Evolutionary conservation across 2,797 vertebrate genomes (phyloP).

Genomic region (Malacoraja senta): DNA sequence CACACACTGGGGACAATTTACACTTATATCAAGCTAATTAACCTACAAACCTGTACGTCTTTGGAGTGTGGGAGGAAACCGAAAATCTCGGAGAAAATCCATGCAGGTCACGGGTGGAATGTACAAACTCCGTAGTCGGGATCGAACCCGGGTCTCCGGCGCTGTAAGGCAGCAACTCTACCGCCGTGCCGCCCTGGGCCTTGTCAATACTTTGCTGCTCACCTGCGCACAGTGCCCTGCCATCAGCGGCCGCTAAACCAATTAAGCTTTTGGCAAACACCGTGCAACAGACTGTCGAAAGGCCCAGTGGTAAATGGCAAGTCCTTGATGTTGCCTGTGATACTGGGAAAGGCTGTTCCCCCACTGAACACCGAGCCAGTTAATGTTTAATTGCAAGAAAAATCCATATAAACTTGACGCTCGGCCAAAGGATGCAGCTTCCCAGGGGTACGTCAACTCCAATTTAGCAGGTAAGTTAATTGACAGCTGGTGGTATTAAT

Average conservation of each 20-base stretch:
- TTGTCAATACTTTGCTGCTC: not conserved
- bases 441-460: not conserved
- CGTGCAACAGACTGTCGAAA: not conserved
- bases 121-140: no score
- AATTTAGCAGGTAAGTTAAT: constrained; percentile 15
- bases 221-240: not conserved
- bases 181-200: not conserved
- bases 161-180: no score
- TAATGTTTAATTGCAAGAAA: not conserved
- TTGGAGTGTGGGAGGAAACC: no score
- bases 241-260: not conserved
- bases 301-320: not conserved
- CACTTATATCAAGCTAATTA: no score
- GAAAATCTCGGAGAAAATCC: no score
- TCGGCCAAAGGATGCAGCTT: not conserved
- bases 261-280: not conserved
- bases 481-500: not conserved
- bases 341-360: no score
- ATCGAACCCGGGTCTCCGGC: no score
- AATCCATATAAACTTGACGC: not conserved
- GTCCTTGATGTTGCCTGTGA: not conserved
- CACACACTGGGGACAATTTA: no score
- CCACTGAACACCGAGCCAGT: not conserved
- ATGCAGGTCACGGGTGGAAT: no score
- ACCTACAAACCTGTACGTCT: no score